Base-by-base conservation (phyloP, 2,797 vertebrate genomes). In the Pempheris klunzingeri region DNA sequence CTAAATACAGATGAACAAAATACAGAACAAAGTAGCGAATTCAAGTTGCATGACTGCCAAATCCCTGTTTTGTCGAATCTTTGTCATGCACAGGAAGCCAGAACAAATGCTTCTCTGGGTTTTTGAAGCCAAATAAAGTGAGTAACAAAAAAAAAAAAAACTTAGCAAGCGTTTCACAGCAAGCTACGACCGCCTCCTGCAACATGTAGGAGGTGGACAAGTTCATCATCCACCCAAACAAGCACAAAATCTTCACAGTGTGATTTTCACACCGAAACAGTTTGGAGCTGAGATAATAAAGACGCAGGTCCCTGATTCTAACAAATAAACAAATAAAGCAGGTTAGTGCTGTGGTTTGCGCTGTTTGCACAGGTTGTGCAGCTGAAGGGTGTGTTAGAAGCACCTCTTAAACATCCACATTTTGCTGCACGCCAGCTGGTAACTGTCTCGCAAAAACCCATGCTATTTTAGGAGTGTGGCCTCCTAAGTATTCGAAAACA, bases 211-310 rank as follows among this genome's bases (percentile, higher is more conserved):
- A 80, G 87, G 77, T 55, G 70, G 47, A 67, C 22, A 4, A 58
- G 67, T 83, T 84, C 77, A 71, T 70, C 71, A 85, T 87, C 74
- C 62, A 68, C 64, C 78, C 72, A 73, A 83, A 79, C 68, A 71
- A 69, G 57, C 66, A 65, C 30, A 74, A 47, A 49, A 60, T 52
- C n/a, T 54, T 53, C 70, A 65, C 68, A 50, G 55, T 74, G 71
- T 41, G 57, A 63, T 53, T 58, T 85, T 79, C 68, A 72, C 67
- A 65, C 54, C 52, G 20, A 60, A 50, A 30, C 50, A 54, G 36
- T 50, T 60, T 70, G 47, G 18, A 80, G 52, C 34, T 22, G 50
- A 78, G 67, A 66, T 61, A 52, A 76, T 34, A 26, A 17, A 67
- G 30, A 83, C 49, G 59, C 49, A 69, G 34, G 32, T n/a, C 69